Base-by-base conservation (phyloP, 2,888 invertebrate species). In the Lycophotia porphyrea region DNA sequence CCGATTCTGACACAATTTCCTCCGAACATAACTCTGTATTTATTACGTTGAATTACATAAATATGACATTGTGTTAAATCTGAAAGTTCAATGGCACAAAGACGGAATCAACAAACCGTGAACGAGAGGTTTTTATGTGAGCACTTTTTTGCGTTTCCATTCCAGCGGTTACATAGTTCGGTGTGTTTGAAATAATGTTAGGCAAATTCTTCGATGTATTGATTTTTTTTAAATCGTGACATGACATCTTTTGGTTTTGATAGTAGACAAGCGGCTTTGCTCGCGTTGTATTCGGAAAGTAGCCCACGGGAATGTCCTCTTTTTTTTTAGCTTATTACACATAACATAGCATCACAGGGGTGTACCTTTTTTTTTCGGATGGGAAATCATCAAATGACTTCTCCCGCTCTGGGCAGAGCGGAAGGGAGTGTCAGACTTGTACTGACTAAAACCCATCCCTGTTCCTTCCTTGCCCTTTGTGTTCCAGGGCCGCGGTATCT, bases 41-140 rank as follows among this genome's bases (percentile, higher is more conserved):
- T 78, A 84, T 90, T 88, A 89, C 88, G 82, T 80, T 84, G 70
- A 79, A 84, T 90, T 90, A 89, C 83, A 87, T 82, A 89, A 88
- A 87, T 84, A 81, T 88, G 82, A 78, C 88, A 88, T 89, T 84
- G 84, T 88, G 82, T 88, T 86, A 74, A 76, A 81, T 79, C 81
- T 74, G 78, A 85, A 83, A 90, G 85, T 88, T 88, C 90, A 89
- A 90, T 89, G 83, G 87, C 87, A 89, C 73, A 82, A 82, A 73
- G 61, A 68, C 66, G 73, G 63, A 84, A 66, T 76, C 82, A 71
- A 67, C 78, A 75, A 78, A 80, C 81, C 85, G 85, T 84, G 83
- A 83, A 80, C 71, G 47, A 74, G 68, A 61, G 71, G 80, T 80
- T 83, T 81, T 75, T 78, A 75, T 74, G 42, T 42, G 74, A 71